These are phyloP conservation scores for Aphelinus certus DNA, from an alignment of 1,140 invertebrate species.

Conservation along the genomic window DNA sequence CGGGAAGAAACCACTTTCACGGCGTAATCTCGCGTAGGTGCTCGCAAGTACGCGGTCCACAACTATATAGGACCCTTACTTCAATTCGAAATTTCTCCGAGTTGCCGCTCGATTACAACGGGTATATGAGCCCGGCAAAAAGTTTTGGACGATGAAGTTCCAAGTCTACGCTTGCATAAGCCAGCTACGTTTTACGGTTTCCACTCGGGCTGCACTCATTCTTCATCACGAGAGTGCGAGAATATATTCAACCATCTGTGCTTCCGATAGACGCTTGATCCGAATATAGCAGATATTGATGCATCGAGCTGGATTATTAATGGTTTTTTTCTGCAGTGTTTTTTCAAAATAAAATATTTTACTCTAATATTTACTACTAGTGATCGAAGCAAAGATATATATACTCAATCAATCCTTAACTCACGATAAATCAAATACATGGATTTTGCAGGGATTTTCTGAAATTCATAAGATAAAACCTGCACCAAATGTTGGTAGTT, in stretches of 20 bases:
- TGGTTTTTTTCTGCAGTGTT: too few species aligned
- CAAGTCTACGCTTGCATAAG: background rate
- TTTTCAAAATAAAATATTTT: too few species aligned
- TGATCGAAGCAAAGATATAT: too few species aligned
- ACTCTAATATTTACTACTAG: too few species aligned
- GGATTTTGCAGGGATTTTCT: too few species aligned
- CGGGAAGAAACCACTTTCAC: conserved; percentile 28
- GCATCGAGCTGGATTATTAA: background rate
- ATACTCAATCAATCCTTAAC: too few species aligned
- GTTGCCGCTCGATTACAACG: conserved; percentile 18
- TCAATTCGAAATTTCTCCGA: background rate
- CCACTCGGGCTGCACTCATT: background rate
- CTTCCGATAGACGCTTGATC: too few species aligned
- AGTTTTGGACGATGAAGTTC: conserved; percentile 13
- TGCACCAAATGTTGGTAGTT: too few species aligned
- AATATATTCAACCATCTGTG: too few species aligned
- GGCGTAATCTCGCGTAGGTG: conserved; percentile 2
- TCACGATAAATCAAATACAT: too few species aligned
- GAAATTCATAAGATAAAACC: too few species aligned
- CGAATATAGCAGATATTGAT: background rate
- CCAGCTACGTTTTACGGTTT: too few species aligned
- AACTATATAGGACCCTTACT: background rate
- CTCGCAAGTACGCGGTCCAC: background rate
- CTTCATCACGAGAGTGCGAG: background rate
- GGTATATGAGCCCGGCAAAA: conserved; percentile 13